Evolutionary conservation across 2,797 vertebrate species (phyloP).

Genomic region (Allobates femoralis): DNA sequence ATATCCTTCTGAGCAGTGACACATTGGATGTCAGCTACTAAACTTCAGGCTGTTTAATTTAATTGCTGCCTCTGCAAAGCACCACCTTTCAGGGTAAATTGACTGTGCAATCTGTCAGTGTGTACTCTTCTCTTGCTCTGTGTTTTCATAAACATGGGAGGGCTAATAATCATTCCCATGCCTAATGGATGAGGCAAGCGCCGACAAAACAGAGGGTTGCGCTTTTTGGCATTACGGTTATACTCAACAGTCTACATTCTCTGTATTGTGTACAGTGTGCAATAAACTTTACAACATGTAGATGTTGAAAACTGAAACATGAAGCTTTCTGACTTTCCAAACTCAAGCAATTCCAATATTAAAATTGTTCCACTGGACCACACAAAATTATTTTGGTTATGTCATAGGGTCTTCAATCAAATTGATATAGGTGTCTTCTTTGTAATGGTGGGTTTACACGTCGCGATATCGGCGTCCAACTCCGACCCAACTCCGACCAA

Average conservation of each 20-base stretch:
- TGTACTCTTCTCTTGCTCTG: constrained; percentile 29
- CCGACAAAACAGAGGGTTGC: not conserved
- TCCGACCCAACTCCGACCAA: too few relatives aligned
- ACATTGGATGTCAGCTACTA: constrained; percentile 44
- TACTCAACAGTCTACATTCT: not conserved
- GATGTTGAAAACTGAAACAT: too few relatives aligned
- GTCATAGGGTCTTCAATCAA: not conserved
- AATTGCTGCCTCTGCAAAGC: constrained; percentile 43
- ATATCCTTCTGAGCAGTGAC: constrained; percentile 66
- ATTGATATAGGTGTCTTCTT: not conserved
- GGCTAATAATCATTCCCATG: not conserved
- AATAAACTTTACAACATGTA: not conserved
- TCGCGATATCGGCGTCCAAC: too few relatives aligned
- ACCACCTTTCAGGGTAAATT: constrained; percentile 39
- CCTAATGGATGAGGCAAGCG: not conserved
- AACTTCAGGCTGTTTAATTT: constrained; percentile 45
- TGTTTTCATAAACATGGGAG: constrained; percentile 23
- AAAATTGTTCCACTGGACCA: not conserved
- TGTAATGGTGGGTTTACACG: too few relatives aligned
- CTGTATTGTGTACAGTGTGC: not conserved
- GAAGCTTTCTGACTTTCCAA: not conserved
- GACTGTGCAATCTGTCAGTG: constrained; percentile 46
- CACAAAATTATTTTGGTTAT: not conserved
- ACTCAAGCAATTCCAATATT: not conserved
- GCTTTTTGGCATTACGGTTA: not conserved